Percentiles rank a stretch among this genome's conserved stretches.
Conservation (phyloP, 1,140 invertebrate species). For the Rhopalosiphum maidis region DNA sequence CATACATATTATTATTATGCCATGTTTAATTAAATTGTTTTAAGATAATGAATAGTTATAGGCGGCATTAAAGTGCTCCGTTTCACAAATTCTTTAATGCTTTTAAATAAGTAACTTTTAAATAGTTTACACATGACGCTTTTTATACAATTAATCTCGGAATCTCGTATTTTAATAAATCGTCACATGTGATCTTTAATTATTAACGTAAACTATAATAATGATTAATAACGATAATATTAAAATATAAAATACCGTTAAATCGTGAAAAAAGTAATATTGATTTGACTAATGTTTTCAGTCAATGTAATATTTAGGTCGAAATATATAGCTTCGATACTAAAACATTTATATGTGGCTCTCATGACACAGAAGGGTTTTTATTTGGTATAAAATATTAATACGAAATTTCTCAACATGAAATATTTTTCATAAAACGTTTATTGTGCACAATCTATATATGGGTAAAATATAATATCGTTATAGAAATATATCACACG, state of each 20-base stretch:
- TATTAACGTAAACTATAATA: background rate
- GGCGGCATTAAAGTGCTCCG: background rate
- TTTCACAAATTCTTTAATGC: background rate
- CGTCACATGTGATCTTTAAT: background rate
- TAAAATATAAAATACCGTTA: background rate
- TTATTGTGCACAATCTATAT: background rate
- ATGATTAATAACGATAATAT: background rate
- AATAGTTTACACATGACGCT: background rate
- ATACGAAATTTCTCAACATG: background rate
- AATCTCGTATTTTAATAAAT: background rate
- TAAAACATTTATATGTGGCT: background rate
- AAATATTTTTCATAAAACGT: conserved; percentile 11
- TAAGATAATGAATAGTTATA: background rate
- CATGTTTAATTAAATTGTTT: background rate
- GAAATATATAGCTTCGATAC: background rate
- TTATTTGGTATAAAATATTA: conserved; percentile 6
- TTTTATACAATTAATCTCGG: background rate
- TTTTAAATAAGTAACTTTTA: background rate
- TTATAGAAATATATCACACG: background rate
- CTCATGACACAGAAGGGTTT: background rate
- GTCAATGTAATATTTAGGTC: background rate
- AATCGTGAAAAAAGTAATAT: background rate
- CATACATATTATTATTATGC: background rate
- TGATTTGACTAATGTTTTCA: background rate
- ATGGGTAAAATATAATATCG: background rate